A percentile compares a stretch with the other conserved stretches of the same genome.
These are phyloP conservation scores for Cranoglanis bouderius DNA, from an alignment of 2,113 vertebrate genomes.

Conservation along the genomic window DNA sequence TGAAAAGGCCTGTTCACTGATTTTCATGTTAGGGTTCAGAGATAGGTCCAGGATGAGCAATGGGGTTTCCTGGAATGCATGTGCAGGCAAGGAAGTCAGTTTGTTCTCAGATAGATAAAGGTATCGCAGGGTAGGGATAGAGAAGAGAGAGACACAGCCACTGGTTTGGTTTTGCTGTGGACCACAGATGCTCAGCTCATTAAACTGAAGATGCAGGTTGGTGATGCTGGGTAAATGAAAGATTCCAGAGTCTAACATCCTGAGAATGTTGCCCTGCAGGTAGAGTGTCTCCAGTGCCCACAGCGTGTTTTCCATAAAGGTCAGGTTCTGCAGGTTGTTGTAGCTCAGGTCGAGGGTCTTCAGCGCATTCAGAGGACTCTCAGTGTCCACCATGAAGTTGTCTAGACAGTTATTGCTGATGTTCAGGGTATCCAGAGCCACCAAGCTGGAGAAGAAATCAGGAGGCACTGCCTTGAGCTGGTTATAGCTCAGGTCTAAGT, in stretches of 20 bases:
- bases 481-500: conserved; percentile 92
- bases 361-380: conserved; percentile 66
- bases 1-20: conserved; percentile 73
- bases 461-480: conserved; percentile 79
- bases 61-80: conserved; percentile 77
- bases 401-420: conserved; percentile 89
- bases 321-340: conserved; percentile 79
- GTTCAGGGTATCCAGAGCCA: conserved; percentile 81
- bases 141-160: conserved; percentile 77
- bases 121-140: conserved; percentile 68
- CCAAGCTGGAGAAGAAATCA: conserved; percentile 77
- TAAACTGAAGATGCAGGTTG: conserved; percentile 81
- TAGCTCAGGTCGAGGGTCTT: conserved; percentile 81
- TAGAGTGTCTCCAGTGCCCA: conserved; percentile 74
- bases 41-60: conserved; percentile 83
- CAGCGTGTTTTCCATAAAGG: conserved; percentile 63
- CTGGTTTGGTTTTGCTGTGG: conserved; percentile 49
- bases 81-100: conserved; percentile 69
- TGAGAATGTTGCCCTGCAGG: conserved; percentile 80
- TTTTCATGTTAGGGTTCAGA: conserved; percentile 77
- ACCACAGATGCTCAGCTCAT: conserved; percentile 75
- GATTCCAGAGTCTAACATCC: conserved; percentile 66
- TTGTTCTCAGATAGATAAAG: conserved; percentile 82
- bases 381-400: conserved; percentile 64
- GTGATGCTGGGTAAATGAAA: conserved; percentile 80